Base-by-base conservation (phyloP, 2,888 invertebrate genomes). In the Salticus scenicus region DNA sequence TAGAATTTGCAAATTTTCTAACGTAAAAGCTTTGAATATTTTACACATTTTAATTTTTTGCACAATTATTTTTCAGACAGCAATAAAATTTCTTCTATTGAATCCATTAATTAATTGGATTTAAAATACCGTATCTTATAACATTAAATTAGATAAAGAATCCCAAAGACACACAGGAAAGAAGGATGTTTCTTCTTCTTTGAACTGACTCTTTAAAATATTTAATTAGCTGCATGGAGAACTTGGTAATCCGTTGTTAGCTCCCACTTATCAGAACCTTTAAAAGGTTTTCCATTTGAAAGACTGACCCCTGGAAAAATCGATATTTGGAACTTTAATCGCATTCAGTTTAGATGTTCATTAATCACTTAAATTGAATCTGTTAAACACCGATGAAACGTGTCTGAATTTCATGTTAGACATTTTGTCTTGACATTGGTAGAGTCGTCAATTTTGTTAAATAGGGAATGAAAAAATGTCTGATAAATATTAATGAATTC, bases 361-460 rank as follows among this genome's bases (percentile, higher is more conserved):
- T 47, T 47, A 47, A 47, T 47, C 47, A 47, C 47, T 47, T 47
- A 47, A 47, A 47, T 47, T 47, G 47, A 47, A 47, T 47, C 47
- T 47, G 47, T 47, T 47, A 47, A 47, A 47, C 17, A 47, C 47
- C 17, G 17, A 17, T n/a, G 8, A 47, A 47, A 47, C 47, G 47
- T 47, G 47, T 17, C 17, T 17, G 47, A 47, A 47, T 12, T 47
- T 47, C 47, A 47, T 47, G 47, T 47, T 47, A 12, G 47, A 47
- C 47, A 47, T 47, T 47, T n/a, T 47, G 47, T 47, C 8, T n/a
- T 47, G 47, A 47, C 47, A 47, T n/a, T 47, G 47, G 10, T 47
- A 47, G 47, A 47, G 17, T 12, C 17, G 47, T 47, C 14, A 47
- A 47, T 47, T 47, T 47, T 17, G 47, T 47, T 47, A 47, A 47